Conservation (phyloP, 1,140 invertebrate genomes). For the Acromyrmex charruanus region DNA sequence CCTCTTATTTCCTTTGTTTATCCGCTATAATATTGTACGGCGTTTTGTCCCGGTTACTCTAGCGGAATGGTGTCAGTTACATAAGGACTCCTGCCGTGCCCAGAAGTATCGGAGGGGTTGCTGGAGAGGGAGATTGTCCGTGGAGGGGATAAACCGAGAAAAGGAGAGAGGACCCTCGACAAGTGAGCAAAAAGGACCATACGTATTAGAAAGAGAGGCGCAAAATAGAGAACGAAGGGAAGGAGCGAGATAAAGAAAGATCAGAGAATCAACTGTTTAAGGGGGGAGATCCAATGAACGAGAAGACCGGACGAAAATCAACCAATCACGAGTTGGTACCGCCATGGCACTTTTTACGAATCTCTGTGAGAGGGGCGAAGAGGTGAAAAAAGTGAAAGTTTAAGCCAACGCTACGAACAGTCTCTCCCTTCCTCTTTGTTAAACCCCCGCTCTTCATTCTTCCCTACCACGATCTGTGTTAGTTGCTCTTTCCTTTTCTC, state of each 20-base stretch:
- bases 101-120: slow-evolving; percentile 81
- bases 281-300: slow-evolving; percentile 77
- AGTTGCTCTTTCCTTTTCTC: slow-evolving; percentile 27
- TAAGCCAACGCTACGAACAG: slow-evolving; percentile 70
- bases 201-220: slow-evolving; percentile 35
- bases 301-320: slow-evolving; percentile 78
- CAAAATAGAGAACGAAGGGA: slow-evolving; percentile 22
- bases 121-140: slow-evolving; percentile 67
- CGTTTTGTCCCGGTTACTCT: slow-evolving; percentile 83
- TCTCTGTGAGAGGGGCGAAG: slow-evolving; percentile 65
- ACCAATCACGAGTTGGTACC: slow-evolving; percentile 76
- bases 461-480: slow-evolving; percentile 32
- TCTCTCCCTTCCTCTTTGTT: slow-evolving; percentile 24
- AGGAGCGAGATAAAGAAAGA: slow-evolving; percentile 49
- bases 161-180: slow-evolving; percentile 65
- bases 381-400: slow-evolving; percentile 85
- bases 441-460: slow-evolving; percentile 51
- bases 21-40: slow-evolving; percentile 71
- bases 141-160: slow-evolving; percentile 54
- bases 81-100: slow-evolving; percentile 84
- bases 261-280: neutral
- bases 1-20: slow-evolving; percentile 68
- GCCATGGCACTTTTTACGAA: slow-evolving; percentile 73
- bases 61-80: slow-evolving; percentile 85
- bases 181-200: slow-evolving; percentile 59